A percentile compares a stretch with the other conserved stretches of the same genome.
These are phyloP conservation scores for Cottoperca gobio DNA, from an alignment of 2,797 vertebrate genomes.

Conservation along the genomic window DNA sequence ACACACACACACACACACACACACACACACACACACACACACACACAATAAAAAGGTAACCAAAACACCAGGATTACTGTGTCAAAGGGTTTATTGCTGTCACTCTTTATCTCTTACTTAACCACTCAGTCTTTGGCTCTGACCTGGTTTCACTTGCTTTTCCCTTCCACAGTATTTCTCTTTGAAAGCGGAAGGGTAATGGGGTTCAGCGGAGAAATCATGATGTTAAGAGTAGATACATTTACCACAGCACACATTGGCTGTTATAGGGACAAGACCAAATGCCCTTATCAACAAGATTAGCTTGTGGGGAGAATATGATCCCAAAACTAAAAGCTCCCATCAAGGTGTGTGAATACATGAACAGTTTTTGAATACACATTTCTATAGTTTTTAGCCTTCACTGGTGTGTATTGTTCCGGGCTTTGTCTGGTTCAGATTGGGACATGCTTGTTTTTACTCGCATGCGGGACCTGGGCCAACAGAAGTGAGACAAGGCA, in stretches of 20 bases:
- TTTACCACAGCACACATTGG: neutral
- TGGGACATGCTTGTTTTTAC: slow-evolving; percentile 32
- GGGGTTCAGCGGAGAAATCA: neutral
- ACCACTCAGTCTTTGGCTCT: slow-evolving; percentile 16
- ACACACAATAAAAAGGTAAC: neutral
- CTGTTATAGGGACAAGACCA: neutral
- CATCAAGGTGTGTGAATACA: neutral
- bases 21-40: slow-evolving; percentile 6
- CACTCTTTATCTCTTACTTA: slow-evolving; percentile 12
- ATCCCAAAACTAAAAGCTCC: neutral
- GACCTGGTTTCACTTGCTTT: slow-evolving; percentile 22
- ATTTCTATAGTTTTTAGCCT: neutral
- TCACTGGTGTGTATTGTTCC: neutral
- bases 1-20: slow-evolving; percentile 3
- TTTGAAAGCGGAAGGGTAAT: neutral
- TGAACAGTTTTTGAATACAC: neutral
- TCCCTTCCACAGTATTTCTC: neutral
- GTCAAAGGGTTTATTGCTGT: slow-evolving; percentile 17
- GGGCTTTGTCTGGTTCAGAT: slow-evolving; percentile 19
- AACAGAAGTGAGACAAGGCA: slow-evolving; percentile 15
- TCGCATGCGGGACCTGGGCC: neutral
- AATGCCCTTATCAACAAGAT: neutral
- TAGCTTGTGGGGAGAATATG: neutral
- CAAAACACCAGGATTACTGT: slow-evolving; percentile 21
- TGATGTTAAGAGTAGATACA: neutral